These are phyloP conservation scores for Mus caroli DNA, from an alignment of 2,797 vertebrate genomes.

Conservation along the genomic window DNA sequence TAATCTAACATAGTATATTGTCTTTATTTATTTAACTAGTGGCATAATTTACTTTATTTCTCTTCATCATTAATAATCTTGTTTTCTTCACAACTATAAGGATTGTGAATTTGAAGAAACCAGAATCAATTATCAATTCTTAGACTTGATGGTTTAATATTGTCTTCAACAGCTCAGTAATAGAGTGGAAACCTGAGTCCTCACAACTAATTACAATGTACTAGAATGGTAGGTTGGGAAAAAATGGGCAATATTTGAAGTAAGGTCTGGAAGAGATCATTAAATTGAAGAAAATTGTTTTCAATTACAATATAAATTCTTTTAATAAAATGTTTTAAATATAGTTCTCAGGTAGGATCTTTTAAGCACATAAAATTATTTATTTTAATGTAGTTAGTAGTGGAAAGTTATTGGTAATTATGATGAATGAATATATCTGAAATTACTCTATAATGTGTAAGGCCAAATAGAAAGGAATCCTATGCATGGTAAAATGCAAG, in stretches of 20 bases:
- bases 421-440: not conserved
- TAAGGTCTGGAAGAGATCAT: not conserved
- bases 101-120: not conserved
- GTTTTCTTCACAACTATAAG: not conserved
- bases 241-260: constrained; percentile 13
- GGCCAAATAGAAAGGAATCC: not conserved
- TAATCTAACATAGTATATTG: not conserved
- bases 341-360: constrained; percentile 4
- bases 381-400: not conserved
- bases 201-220: not conserved
- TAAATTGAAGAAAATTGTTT: constrained; percentile 5
- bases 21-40: not conserved
- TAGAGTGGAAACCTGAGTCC: not conserved
- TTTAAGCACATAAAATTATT: not conserved
- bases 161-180: not conserved
- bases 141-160: not conserved
- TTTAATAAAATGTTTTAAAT: not conserved
- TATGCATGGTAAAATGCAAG: not conserved
- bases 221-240: not conserved
- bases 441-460: not conserved
- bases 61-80: not conserved
- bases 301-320: not conserved
- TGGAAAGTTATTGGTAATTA: not conserved
- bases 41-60: not conserved
- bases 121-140: not conserved